These are phyloP conservation scores for Bubo bubo DNA, from an alignment of 2,113 vertebrate species.

Conservation along the genomic window DNA sequence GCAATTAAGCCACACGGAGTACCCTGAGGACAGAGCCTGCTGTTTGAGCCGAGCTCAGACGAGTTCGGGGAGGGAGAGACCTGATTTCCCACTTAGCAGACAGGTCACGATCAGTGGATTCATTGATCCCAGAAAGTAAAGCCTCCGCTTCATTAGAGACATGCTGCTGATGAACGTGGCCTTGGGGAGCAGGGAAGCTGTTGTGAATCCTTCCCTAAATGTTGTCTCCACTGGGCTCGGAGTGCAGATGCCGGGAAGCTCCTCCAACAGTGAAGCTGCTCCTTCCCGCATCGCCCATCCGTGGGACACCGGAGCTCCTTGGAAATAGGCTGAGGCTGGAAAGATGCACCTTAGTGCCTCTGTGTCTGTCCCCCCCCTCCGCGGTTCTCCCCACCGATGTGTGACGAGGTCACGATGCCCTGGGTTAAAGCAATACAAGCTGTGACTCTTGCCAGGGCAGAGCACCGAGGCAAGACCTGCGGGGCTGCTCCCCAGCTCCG, in stretches of 20 bases:
- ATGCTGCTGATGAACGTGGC: not conserved
- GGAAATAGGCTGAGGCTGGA: not conserved
- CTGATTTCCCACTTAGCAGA: constrained; percentile 65
- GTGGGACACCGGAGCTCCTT: not conserved
- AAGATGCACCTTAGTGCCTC: not conserved
- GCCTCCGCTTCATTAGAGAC: constrained; percentile 42
- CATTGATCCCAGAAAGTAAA: constrained; percentile 65
- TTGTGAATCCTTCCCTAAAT: constrained; percentile 17
- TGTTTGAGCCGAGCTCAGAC: constrained; percentile 37
- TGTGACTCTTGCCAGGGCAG: not conserved
- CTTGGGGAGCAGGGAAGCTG: not conserved
- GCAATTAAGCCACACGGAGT: constrained; percentile 29
- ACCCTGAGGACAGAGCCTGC: constrained; percentile 44
- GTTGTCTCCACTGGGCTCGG: not conserved
- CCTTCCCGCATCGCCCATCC: not conserved
- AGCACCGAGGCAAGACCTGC: fast-evolving
- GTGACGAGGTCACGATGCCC: not conserved
- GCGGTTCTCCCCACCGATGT: fast-evolving
- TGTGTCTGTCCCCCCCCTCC: not conserved
- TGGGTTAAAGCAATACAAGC: not conserved
- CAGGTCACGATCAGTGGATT: constrained; percentile 49
- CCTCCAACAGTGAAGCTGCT: not conserved
- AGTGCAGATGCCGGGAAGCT: not conserved
- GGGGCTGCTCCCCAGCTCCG: not conserved
- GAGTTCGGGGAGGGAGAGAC: constrained; percentile 32